Conservation (phyloP, 2,797 vertebrate species). For the Nasua narica region DNA sequence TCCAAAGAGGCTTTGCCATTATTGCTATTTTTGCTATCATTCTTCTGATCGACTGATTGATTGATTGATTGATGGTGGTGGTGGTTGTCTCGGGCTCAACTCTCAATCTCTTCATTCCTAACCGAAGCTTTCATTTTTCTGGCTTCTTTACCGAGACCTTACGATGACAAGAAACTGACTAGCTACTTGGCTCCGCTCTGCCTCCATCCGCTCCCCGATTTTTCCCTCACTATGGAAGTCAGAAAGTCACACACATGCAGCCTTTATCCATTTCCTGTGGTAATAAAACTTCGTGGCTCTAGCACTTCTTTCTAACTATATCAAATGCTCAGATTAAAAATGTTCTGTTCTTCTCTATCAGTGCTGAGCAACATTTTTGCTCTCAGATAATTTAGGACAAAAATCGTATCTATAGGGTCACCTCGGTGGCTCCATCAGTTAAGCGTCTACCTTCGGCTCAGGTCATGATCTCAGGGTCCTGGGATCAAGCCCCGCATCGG, state of each 20-base stretch:
- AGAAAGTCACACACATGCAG: background rate
- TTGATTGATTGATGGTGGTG: background rate
- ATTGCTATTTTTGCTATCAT: background rate
- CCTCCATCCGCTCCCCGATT: background rate
- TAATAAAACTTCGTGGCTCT: background rate
- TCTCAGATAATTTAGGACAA: background rate
- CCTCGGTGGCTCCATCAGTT: too few species aligned
- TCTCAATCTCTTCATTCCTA: background rate
- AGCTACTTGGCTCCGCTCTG: background rate
- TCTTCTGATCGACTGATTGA: background rate
- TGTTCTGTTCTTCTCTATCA: background rate
- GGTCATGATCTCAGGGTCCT: too few species aligned
- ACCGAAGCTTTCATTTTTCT: background rate
- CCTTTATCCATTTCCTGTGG: background rate
- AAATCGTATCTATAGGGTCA: background rate
- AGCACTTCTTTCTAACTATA: background rate
- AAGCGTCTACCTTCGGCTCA: too few species aligned
- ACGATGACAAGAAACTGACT: background rate
- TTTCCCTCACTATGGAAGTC: background rate
- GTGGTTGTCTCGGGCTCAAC: background rate
- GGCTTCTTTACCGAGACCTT: background rate
- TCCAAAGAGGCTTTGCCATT: background rate
- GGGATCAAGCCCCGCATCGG: too few species aligned
- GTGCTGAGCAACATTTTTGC: background rate
- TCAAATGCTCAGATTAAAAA: background rate